Conservation (phyloP, 2,888 invertebrate genomes). For the Blastobasis adustella region DNA sequence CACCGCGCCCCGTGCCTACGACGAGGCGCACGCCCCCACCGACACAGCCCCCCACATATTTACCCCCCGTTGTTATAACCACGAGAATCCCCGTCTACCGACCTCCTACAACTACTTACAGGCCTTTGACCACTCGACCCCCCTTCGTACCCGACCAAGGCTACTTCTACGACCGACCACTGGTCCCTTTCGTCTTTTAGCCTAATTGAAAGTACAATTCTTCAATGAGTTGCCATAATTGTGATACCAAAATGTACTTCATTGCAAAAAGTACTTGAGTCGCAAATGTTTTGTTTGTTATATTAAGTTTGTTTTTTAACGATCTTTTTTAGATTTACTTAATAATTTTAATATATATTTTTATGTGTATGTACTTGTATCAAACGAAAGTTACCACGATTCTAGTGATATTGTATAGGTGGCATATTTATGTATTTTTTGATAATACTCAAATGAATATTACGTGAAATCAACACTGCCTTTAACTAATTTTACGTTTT, state of each 20-base stretch:
- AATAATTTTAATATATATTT: constrained; percentile 1
- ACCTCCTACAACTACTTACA: constrained; percentile 27
- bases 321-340: not conserved
- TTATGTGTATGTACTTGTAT: constrained; percentile 9
- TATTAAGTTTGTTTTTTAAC: constrained; percentile 19
- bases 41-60: constrained; percentile 19
- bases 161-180: constrained; percentile 62
- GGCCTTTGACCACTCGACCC: constrained; percentile 42
- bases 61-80: not conserved
- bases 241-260: constrained; percentile 56
- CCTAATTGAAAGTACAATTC: constrained; percentile 20
- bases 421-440: constrained; percentile 25
- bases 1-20: constrained; percentile 10
- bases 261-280: constrained; percentile 10
- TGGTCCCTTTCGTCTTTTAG: constrained; percentile 61
- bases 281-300: constrained; percentile 21
- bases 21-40: constrained; percentile 22
- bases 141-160: constrained; percentile 54
- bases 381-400: constrained; percentile 31
- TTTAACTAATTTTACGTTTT: constrained; percentile 52
- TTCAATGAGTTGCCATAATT: constrained; percentile 55
- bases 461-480: constrained; percentile 60
- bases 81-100: constrained; percentile 20
- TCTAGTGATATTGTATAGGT: constrained; percentile 30
- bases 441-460: constrained; percentile 58